These are phyloP conservation scores for Mantis religiosa DNA, from an alignment of 2,888 invertebrate species.

Conservation along the genomic window DNA sequence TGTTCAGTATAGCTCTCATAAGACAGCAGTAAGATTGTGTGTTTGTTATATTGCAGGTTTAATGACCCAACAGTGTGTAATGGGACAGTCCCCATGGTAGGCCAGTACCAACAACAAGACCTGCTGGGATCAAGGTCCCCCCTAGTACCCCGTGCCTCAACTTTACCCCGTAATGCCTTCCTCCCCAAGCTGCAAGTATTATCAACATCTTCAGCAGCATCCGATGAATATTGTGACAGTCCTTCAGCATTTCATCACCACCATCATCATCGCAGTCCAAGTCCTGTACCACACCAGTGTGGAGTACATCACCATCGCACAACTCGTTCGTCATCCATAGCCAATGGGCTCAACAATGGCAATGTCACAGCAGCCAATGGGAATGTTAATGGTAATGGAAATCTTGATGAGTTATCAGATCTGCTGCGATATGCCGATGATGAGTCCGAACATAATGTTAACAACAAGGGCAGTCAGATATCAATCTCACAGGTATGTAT, in stretches of 20 bases:
- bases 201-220: conserved; percentile 43
- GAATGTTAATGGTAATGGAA: conserved; percentile 48
- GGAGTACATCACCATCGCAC: conserved; percentile 36
- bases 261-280: conserved; percentile 18
- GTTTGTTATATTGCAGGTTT: conserved; percentile 46
- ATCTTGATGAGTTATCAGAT: conserved; percentile 66
- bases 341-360: conserved; percentile 46
- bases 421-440: conserved; percentile 71
- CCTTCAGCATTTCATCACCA: conserved; percentile 29
- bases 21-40: not conserved
- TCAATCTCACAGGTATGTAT: conserved; percentile 59
- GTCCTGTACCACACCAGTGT: conserved; percentile 35
- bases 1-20: too few species aligned
- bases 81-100: not conserved
- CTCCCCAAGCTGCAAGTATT: conserved; percentile 44
- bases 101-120: conserved; percentile 12
- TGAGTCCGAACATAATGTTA: conserved; percentile 52
- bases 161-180: conserved; percentile 67
- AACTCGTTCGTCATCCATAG: conserved; percentile 35
- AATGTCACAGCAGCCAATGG: conserved; percentile 36
- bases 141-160: conserved; percentile 57
- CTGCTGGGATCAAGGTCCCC: conserved; percentile 37
- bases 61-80: conserved; percentile 55
- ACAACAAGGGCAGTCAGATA: conserved; percentile 72
- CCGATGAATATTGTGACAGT: conserved; percentile 36